Evolutionary conservation across 1,140 invertebrate species (phyloP).

Genomic region (Platyura marginata): DNA sequence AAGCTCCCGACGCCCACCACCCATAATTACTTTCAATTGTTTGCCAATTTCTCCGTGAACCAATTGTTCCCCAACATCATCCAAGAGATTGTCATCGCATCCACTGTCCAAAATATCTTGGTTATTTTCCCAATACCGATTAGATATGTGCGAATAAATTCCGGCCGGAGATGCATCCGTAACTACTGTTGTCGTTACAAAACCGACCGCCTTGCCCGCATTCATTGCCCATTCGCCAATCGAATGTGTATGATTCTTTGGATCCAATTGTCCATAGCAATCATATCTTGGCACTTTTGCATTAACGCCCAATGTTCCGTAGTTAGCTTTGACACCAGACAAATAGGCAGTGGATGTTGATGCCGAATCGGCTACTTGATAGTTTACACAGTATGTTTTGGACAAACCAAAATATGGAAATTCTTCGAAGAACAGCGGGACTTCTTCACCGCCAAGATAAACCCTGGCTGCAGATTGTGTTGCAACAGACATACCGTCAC

Average conservation of each 20-base stretch:
- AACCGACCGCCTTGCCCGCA: constrained; percentile 50
- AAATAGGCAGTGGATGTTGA: constrained; percentile 59
- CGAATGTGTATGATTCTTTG: constrained; percentile 36
- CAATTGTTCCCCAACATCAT: constrained; percentile 57
- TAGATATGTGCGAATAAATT: constrained; percentile 49
- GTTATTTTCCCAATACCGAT: constrained; percentile 62
- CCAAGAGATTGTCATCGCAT: constrained; percentile 25
- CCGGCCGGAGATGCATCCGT: constrained; percentile 62
- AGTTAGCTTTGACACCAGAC: constrained; percentile 68
- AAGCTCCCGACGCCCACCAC: constrained; percentile 53
- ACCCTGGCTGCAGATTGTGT: constrained; percentile 50
- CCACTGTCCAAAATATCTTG: constrained; percentile 26
- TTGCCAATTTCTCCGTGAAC: constrained; percentile 43
- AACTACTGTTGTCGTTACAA: constrained; percentile 60
- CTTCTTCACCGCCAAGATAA: constrained; percentile 39
- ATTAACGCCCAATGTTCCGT: constrained; percentile 51
- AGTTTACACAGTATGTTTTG: constrained; percentile 71
- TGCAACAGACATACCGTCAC: constrained; percentile 63
- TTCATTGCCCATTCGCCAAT: constrained; percentile 53
- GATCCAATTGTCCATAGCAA: constrained; percentile 33
- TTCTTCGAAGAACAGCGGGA: constrained; percentile 48
- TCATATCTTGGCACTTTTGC: constrained; percentile 37
- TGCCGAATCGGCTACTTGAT: constrained; percentile 65
- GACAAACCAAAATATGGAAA: constrained; percentile 54
- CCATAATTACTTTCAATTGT: constrained; percentile 44